A percentile compares a stretch with the other conserved stretches of the same genome.
Evolutionary conservation across 1,140 invertebrate species (phyloP).

Genomic region (Drosophila truncata): DNA sequence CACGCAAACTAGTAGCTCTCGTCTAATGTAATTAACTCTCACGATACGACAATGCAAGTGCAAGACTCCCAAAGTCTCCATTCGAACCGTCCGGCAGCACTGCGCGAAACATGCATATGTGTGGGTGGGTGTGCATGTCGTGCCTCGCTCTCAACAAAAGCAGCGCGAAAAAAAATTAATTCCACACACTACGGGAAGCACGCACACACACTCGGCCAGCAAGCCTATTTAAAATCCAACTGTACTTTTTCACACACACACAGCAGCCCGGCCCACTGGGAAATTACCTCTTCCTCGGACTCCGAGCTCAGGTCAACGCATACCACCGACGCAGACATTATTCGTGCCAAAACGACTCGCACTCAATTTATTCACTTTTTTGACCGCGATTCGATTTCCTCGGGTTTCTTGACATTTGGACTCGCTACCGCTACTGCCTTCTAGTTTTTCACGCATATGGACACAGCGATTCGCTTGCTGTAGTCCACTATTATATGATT

Average conservation of each 20-base stretch:
- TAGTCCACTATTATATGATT: slow-evolving; percentile 30
- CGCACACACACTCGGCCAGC: slow-evolving; percentile 51
- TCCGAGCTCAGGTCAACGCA: slow-evolving; percentile 72
- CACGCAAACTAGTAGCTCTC: slow-evolving; percentile 24
- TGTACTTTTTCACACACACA: slow-evolving; percentile 73
- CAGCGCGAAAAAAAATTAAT: slow-evolving; percentile 70
- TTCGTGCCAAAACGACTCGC: slow-evolving; percentile 33
- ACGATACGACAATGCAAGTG: slow-evolving; percentile 46
- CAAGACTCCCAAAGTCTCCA: slow-evolving; percentile 43
- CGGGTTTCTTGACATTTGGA: slow-evolving; percentile 59
- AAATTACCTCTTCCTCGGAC: slow-evolving; percentile 74
- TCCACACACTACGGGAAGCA: slow-evolving; percentile 58
- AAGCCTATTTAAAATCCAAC: slow-evolving; percentile 74
- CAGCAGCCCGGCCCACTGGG: slow-evolving; percentile 21
- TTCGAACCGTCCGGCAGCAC: slow-evolving; percentile 42
- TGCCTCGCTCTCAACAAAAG: slow-evolving; percentile 64
- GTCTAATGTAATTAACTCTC: slow-evolving; percentile 57
- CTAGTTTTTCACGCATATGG: slow-evolving; percentile 65
- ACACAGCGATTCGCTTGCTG: slow-evolving; percentile 34
- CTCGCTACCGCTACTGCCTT: slow-evolving; percentile 49
- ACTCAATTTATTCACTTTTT: slow-evolving; percentile 51
- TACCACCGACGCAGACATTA: slow-evolving; percentile 68
- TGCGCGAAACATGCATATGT: slow-evolving; percentile 13
- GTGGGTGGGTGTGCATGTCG: slow-evolving; percentile 35
- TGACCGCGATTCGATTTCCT: slow-evolving; percentile 18